These are phyloP conservation scores for Eupsittula cactorum DNA, from an alignment of 2,113 vertebrate genomes.

Conservation along the genomic window DNA sequence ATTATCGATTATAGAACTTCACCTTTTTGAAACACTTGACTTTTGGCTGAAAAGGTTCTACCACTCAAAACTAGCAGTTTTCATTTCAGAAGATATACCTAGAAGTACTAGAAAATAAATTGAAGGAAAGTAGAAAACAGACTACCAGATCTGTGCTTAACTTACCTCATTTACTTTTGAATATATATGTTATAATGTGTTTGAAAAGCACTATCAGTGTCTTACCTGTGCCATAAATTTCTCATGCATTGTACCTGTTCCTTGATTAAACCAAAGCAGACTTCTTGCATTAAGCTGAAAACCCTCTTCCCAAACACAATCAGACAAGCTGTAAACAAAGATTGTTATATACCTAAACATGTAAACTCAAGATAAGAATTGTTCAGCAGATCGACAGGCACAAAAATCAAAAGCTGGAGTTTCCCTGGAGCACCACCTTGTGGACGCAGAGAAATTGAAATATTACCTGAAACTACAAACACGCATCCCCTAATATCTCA, in stretches of 20 bases:
- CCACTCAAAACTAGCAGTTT: not conserved
- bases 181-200: not conserved
- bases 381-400: not conserved
- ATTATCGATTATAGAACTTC: not conserved
- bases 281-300: not conserved
- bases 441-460: slow-evolving; percentile 3
- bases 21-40: not conserved
- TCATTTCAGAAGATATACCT: not conserved
- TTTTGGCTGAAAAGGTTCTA: not conserved
- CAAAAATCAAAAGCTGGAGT: not conserved
- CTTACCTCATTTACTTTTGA: not conserved
- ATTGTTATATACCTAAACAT: not conserved
- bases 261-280: not conserved
- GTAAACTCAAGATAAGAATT: not conserved
- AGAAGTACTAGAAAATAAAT: not conserved
- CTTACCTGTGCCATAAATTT: not conserved
- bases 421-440: slow-evolving; percentile 64
- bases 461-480: not conserved
- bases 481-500: not conserved
- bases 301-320: not conserved
- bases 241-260: not conserved
- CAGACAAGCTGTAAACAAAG: not conserved
- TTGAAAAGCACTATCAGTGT: not conserved
- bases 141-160: not conserved
- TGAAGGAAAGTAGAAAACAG: not conserved